Evolutionary conservation across 2,797 vertebrate genomes (phyloP).

Genomic region (Amphiprion clarkii): DNA sequence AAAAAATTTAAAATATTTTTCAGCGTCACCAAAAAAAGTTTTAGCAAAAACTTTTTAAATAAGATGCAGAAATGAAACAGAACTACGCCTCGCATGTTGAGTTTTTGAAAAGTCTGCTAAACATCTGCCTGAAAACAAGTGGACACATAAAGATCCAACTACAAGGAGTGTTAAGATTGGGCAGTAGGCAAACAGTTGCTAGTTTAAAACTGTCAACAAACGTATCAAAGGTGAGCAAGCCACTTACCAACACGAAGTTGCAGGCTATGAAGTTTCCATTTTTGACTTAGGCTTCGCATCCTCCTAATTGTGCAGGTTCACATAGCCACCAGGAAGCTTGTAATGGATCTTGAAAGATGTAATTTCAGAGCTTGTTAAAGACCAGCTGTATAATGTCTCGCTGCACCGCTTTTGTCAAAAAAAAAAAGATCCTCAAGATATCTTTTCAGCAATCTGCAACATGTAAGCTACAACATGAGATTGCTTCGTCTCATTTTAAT

Average conservation of each 20-base stretch:
- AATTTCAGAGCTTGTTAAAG: not conserved
- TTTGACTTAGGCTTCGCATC: not conserved
- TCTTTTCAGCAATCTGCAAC: not conserved
- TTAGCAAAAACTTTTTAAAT: conserved; percentile 4
- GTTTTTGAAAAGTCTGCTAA: not conserved
- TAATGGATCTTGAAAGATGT: not conserved
- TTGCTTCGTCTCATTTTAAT: no score
- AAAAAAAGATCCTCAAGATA: not conserved
- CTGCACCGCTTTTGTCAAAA: no score
- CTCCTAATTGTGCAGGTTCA: no score
- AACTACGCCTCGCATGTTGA: not conserved
- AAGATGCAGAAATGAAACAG: conserved; percentile 9
- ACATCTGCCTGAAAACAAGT: no score
- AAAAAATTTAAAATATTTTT: conserved; percentile 22
- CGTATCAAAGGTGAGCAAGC: not conserved
- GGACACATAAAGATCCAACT: not conserved
- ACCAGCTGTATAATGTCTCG: not conserved
- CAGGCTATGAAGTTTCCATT: not conserved
- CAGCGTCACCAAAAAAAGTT: conserved; percentile 26
- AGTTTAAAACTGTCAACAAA: no score
- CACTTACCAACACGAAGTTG: not conserved
- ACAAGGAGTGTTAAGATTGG: not conserved
- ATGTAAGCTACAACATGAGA: no score
- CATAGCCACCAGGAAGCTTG: no score
- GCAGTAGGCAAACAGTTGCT: no score